A percentile compares a stretch with the other conserved stretches of the same genome.
phyloP scores from a whole-genome alignment of 1,140 invertebrate species.

The Pseudomyrmex dendroicus region DNA sequence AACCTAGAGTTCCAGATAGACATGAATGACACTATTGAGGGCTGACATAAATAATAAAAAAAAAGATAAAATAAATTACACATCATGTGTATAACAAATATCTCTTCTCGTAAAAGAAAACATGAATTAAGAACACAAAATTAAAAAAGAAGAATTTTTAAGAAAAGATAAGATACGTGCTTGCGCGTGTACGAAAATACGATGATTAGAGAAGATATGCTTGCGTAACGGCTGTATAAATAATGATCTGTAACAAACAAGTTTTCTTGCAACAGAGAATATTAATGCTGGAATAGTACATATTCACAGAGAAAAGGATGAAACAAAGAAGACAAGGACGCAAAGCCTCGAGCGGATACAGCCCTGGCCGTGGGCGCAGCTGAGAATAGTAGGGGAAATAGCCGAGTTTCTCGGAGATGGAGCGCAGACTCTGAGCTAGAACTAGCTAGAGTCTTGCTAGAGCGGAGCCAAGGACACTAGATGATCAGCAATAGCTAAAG shows the following conservation, averaged over 20 bases:
- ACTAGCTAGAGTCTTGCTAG: conserved; percentile 76
- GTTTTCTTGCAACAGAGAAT: conserved; percentile 20
- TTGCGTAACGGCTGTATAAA: neutral
- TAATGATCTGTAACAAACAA: too few relatives aligned
- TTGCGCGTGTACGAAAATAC: neutral
- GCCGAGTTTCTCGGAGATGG: conserved; percentile 63
- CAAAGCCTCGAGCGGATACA: conserved; percentile 70
- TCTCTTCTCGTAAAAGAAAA: neutral
- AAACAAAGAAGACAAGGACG: conserved; percentile 27
- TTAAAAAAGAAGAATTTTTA: neutral
- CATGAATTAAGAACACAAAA: neutral
- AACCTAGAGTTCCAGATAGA: neutral
- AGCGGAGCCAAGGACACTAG: conserved; percentile 78
- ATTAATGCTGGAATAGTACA: conserved; percentile 2
- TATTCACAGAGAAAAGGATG: conserved; percentile 8
- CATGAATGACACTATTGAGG: neutral
- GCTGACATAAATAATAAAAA: neutral
- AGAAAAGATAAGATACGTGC: neutral
- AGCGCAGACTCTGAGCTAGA: conserved; percentile 71
- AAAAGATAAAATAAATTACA: too few relatives aligned
- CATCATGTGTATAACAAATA: too few relatives aligned
- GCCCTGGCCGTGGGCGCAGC: conserved; percentile 73
- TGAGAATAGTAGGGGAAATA: conserved; percentile 64
- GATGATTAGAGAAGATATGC: neutral
- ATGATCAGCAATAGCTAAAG: conserved; percentile 64